These are phyloP conservation scores for Oscarella lobularis DNA, from an alignment of 37 sponge, comb jelly and placozoan species.

Conservation along the genomic window DNA sequence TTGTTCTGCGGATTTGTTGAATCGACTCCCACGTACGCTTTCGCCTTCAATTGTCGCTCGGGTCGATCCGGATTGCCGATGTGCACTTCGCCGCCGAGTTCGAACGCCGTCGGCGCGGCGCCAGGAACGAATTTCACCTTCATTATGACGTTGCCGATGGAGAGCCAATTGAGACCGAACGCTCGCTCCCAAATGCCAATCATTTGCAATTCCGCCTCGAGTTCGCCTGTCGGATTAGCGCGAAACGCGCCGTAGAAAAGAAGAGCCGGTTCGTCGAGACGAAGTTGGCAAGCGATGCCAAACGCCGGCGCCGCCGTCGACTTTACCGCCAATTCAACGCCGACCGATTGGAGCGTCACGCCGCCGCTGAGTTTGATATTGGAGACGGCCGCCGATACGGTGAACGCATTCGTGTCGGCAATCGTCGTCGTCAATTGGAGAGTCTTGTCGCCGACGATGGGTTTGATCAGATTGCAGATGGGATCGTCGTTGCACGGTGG, in stretches of 20 bases:
- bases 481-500: background rate
- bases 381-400: background rate
- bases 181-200: background rate
- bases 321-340: background rate
- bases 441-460: background rate
- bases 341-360: background rate
- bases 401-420: background rate
- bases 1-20: background rate
- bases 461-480: background rate
- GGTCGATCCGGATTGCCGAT: background rate
- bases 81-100: background rate
- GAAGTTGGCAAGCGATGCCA: too few relatives aligned
- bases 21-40: background rate
- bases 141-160: background rate
- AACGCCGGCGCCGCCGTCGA: too few relatives aligned
- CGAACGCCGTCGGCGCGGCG: too few relatives aligned
- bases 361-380: background rate
- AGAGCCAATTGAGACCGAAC: background rate
- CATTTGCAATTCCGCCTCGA: background rate
- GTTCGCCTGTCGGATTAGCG: background rate
- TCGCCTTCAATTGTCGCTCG: background rate
- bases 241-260: too few relatives aligned
- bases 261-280: too few relatives aligned
- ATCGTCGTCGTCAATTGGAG: background rate
- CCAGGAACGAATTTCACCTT: background rate